These are phyloP conservation scores for Sapayoa aenigma DNA, from an alignment of 2,113 vertebrate genomes.

Conservation along the genomic window DNA sequence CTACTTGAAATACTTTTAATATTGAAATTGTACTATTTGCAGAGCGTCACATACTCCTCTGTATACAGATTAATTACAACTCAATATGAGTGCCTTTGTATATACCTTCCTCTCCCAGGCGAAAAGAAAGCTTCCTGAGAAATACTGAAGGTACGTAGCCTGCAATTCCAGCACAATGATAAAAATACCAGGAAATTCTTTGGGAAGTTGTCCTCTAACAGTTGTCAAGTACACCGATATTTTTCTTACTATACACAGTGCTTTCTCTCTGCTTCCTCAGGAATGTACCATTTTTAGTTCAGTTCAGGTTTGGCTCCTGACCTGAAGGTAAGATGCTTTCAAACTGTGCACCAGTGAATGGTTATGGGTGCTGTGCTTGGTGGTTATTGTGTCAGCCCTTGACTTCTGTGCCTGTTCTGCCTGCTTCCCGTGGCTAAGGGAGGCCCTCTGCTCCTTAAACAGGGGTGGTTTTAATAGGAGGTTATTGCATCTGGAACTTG, in stretches of 20 bases:
- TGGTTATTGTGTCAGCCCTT: not conserved
- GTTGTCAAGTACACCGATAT: not conserved
- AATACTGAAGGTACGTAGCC: not conserved
- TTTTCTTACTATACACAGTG: not conserved
- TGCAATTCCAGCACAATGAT: not conserved
- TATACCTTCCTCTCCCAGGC: not conserved
- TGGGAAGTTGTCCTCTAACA: not conserved
- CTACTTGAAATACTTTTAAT: not conserved
- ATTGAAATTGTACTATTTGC: not conserved
- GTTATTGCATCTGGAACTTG: not conserved
- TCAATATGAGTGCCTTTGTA: not conserved
- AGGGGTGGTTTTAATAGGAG: not conserved
- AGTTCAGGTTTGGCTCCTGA: not conserved
- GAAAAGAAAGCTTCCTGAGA: not conserved
- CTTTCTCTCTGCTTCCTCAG: not conserved
- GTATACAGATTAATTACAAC: not conserved
- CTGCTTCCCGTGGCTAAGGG: fast-evolving
- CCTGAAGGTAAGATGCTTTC: not conserved
- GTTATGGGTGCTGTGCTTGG: not conserved
- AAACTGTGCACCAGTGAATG: not conserved
- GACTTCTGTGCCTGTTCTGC: not conserved
- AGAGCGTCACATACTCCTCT: not conserved
- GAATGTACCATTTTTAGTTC: not conserved
- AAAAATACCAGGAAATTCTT: not conserved
- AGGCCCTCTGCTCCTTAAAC: not conserved